Evolutionary conservation across 2,888 invertebrate genomes (phyloP), one percentile per base, ranked within the genome.

Genomic region (Dolichomitus sp.): DNA sequence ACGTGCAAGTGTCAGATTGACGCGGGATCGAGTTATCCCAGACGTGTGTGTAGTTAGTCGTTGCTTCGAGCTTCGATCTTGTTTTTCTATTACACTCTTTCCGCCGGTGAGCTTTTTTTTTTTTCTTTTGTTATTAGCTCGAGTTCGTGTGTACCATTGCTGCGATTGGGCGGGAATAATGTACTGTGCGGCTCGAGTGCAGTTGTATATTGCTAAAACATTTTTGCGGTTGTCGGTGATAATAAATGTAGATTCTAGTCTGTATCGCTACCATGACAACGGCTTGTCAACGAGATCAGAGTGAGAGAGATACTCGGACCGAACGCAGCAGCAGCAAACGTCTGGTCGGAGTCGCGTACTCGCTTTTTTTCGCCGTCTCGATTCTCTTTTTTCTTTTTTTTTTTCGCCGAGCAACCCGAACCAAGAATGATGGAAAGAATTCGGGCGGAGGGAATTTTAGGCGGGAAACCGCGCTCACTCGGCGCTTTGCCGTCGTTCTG

Each of bases 381-480:
- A 7, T 37, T 1, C 9, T 11, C 19, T 42, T 37, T 63, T 63
- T 79, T 50, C 23, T 57, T 63, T 27, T 23, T 54, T 59, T 68
- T 74, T 66, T 82, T 66, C 45, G n/a, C 9, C 68, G 59, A 66
- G 68, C 65, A 63, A 48, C 1, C 50, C 57, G 63, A 59, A 65
- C 40, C 42, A 42, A 70, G 30, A 70, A 54, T 59, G 76, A 33
- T 45, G 59, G 45, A 69, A 52, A 65, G 81, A 78, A 80, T 81
- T 66, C 59, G 83, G 81, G 57, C 72, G 57, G 83, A 77, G 80
- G 63, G 80, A 80, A 84, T 84, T 85, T 85, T 85, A 84, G 83
- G 85, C 85, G 85, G 85, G 85, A 85, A 85, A 85, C 83, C 61
- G 75, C 17, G 66, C 66, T 48, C 52, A 45, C 37, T 40, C 37